Base-by-base conservation (phyloP, 2,797 vertebrate species). In the Scyliorhinus canicula region DNA sequence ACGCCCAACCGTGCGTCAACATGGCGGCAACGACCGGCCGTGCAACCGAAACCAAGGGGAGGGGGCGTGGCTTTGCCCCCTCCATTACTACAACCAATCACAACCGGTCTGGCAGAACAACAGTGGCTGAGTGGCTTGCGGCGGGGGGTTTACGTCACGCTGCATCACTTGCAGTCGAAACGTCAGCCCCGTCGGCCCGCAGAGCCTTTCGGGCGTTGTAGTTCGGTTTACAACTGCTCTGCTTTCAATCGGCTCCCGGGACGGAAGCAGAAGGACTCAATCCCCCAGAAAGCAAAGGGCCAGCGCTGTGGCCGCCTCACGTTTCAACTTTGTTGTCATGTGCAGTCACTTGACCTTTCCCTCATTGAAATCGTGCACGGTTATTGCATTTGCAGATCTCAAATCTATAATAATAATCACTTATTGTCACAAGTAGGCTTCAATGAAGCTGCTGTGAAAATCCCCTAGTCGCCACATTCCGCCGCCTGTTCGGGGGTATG, bases 101-200 rank as follows among this genome's bases (percentile, higher is more conserved):
- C 44, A 74, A 6, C 16, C 47, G 0, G 14, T 6, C 31, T n/a
- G 31, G 47, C 35, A 3, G 0, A 47, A 50, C 65, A 69, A 71
- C 65, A 52, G 67, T 1, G 44, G 14, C 67, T 74, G 67, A 94
- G 12, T 69, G 44, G 93, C 47, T 69, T 44, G 12, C 26, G 35
- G 3, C 44, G 31, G 90, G 8, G 52, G 60, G 35, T 0, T 0
- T 0, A 7, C 5, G 40, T 24, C 0, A 21, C 0, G 2, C n/a
- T 8, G n/a, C 19, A 31, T 55, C 50, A 88, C 85, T 50, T 35
- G 28, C 9, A 3, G 24, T 24, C 55, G 55, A 40, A 55, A 2
- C 3, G 47, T 50, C 47, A 52, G 26, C 4, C 28, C 0, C 35
- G 35, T 4, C 31, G 14, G 0, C 44, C 26, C 26, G 44, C 65